Conservation (phyloP, 2,113 vertebrate genomes). For the Plecotus auritus region DNA sequence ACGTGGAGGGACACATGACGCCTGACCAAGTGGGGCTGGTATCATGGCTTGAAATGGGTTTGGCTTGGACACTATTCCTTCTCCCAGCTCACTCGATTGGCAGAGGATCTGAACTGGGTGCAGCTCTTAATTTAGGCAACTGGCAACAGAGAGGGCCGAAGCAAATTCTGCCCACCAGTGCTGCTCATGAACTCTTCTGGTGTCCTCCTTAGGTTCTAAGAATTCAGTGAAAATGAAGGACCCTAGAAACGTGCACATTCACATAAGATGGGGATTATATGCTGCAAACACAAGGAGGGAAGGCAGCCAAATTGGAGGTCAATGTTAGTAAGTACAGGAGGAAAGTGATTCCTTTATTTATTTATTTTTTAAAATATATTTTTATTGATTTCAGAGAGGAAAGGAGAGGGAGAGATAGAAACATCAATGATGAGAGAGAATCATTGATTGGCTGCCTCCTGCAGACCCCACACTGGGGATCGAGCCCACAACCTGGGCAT, state of each 20-base stretch:
- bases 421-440: no score
- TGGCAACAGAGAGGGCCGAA: background rate
- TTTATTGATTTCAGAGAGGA: no score
- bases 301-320: background rate
- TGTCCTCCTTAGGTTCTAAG: background rate
- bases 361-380: background rate
- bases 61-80: background rate
- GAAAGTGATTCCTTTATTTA: background rate
- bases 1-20: background rate
- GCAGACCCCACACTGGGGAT: no score
- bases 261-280: no score
- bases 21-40: background rate
- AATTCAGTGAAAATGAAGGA: background rate
- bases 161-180: background rate
- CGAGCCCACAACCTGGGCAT: no score
- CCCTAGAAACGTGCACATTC: background rate
- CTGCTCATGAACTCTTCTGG: accelerated
- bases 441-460: no score
- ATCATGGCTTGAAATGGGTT: background rate
- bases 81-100: background rate
- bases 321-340: no score
- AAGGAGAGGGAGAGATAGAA: no score
- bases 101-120: background rate
- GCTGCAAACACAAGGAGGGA: background rate
- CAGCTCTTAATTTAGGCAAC: background rate